Evolutionary conservation across 2,888 invertebrate genomes (phyloP).

Genomic region (Bombylius discolor): DNA sequence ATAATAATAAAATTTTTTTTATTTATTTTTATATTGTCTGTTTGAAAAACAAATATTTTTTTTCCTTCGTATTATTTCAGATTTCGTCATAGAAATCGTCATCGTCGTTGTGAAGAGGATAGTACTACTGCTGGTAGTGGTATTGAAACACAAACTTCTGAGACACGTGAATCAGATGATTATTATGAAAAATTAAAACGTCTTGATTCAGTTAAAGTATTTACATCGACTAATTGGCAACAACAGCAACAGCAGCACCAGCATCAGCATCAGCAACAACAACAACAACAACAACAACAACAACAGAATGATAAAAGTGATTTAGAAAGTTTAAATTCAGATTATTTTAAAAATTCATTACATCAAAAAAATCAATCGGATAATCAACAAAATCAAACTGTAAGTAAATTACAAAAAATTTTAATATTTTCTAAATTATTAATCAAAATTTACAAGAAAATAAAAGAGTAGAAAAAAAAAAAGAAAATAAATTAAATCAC

Average conservation of each 20-base stretch:
- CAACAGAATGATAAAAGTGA: conserved; percentile 34
- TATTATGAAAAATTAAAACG: conserved; percentile 35
- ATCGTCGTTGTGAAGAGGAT: conserved; percentile 6
- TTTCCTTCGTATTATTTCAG: background rate
- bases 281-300: conserved; percentile 20
- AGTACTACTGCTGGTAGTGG: conserved; percentile 17
- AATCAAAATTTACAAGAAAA: too few species aligned
- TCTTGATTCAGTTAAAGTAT: conserved; percentile 23
- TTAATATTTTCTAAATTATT: too few species aligned
- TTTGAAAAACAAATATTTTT: too few species aligned
- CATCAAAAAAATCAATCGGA: conserved; percentile 31
- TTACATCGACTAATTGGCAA: conserved; percentile 16
- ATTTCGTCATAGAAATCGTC: background rate
- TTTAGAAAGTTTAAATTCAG: conserved; percentile 36
- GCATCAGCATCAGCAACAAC: conserved; percentile 23
- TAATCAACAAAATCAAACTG: conserved; percentile 22
- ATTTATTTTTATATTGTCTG: too few species aligned
- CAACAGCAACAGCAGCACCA: conserved; percentile 24
- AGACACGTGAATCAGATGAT: conserved; percentile 30
- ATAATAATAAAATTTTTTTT: too few species aligned
- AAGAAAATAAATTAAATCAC: too few species aligned
- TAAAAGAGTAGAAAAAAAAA: too few species aligned
- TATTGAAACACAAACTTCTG: conserved; percentile 16
- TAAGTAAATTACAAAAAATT: background rate
- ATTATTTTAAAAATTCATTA: conserved; percentile 35